Conservation (phyloP, 1,140 invertebrate species). For the Propsilocerus akamusi region DNA sequence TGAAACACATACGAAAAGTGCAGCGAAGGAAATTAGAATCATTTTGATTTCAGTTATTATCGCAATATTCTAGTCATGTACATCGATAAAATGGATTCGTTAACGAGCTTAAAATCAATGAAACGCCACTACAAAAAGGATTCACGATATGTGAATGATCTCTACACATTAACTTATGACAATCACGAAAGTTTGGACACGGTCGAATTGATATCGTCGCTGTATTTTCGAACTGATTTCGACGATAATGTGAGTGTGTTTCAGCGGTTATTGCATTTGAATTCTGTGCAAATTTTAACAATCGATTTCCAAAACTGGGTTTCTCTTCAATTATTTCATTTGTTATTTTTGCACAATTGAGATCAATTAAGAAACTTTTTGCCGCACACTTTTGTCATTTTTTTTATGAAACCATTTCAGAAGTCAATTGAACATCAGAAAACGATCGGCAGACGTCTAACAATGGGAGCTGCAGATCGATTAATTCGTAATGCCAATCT, state of each 20-base stretch:
- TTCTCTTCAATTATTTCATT: no score
- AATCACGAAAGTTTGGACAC: slow-evolving; percentile 51
- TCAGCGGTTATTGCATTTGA: no score
- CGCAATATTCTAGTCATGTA: background rate
- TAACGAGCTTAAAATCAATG: background rate
- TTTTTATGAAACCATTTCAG: no score
- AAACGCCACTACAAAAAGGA: slow-evolving; percentile 71
- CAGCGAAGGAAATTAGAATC: background rate
- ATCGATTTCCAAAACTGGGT: no score
- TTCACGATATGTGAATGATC: slow-evolving; percentile 56
- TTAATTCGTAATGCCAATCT: background rate
- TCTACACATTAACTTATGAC: slow-evolving; percentile 69
- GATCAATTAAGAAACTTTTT: no score
- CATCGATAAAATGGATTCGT: background rate
- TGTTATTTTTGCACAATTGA: no score
- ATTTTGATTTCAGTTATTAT: background rate
- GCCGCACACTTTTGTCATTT: no score
- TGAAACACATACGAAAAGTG: background rate
- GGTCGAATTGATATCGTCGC: slow-evolving; percentile 16
- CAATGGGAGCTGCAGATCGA: background rate
- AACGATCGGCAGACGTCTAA: background rate
- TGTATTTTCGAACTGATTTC: background rate
- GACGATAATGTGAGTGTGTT: background rate
- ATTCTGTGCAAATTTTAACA: no score
- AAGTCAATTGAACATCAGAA: background rate